Percentiles rank a stretch among this genome's conserved stretches.
These are phyloP conservation scores for Pristionchus exspectatus DNA, from an alignment of 2,888 invertebrate genomes.

Conservation along the genomic window DNA sequence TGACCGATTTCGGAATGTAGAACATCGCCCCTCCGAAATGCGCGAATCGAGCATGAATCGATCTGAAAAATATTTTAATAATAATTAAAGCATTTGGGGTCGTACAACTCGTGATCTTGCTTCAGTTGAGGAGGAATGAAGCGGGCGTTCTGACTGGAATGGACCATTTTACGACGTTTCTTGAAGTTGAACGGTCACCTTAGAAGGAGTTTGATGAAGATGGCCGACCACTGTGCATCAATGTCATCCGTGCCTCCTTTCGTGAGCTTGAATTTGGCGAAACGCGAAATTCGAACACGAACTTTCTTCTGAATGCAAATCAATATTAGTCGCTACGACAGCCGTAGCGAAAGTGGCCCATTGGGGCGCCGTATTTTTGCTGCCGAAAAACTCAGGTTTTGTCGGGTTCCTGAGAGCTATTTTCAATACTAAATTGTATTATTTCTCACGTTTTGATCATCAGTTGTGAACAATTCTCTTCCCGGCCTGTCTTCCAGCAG, in stretches of 20 bases:
- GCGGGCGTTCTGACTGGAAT: conserved; percentile 39
- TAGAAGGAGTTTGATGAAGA: neutral
- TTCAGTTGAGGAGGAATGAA: neutral
- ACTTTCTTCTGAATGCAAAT: neutral
- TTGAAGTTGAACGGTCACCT: neutral
- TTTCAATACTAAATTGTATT: too few species aligned
- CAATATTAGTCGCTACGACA: neutral
- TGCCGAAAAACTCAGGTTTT: neutral
- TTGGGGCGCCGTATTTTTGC: neutral
- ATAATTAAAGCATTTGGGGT: neutral
- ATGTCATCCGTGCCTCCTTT: neutral
- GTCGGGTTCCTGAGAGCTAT: neutral
- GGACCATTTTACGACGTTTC: too few species aligned
- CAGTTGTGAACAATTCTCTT: neutral
- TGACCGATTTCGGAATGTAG: neutral
- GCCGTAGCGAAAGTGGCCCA: neutral
- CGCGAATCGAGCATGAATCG: conserved; percentile 1
- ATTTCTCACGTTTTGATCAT: neutral
- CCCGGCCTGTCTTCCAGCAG: neutral
- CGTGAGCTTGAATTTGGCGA: neutral
- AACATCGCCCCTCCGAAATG: conserved; percentile 29
- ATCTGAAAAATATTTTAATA: neutral
- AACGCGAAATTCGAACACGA: neutral
- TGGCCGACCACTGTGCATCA: neutral
- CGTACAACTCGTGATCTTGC: neutral